phyloP scores from a whole-genome alignment of 2,797 vertebrate species.

The Chiloscyllium punctatum region DNA sequence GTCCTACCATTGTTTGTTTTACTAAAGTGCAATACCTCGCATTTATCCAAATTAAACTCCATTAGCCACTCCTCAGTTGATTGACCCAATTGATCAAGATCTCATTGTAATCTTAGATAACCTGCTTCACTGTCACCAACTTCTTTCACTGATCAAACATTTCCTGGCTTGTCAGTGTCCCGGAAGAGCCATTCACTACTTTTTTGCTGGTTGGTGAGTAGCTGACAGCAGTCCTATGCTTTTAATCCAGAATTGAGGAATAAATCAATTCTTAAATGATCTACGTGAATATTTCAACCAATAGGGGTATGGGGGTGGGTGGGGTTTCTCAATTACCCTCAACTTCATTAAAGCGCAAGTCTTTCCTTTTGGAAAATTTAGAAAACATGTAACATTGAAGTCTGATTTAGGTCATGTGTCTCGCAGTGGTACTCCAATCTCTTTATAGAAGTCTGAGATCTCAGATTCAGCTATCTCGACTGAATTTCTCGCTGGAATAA shows the following conservation, averaged over 20 bases:
- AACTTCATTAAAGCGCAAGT: background rate
- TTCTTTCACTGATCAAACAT: background rate
- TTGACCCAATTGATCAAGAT: too few relatives aligned
- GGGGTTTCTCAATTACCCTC: background rate
- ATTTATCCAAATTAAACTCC: too few relatives aligned
- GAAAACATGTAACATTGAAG: background rate
- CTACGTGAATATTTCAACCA: background rate
- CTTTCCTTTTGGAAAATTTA: too few relatives aligned
- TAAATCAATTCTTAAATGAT: background rate
- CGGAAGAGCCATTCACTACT: background rate
- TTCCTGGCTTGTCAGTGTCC: background rate
- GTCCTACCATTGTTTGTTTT: too few relatives aligned
- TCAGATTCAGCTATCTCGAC: background rate
- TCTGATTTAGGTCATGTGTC: background rate
- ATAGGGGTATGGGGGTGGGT: too few relatives aligned
- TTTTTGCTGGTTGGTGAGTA: background rate
- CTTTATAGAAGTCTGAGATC: background rate
- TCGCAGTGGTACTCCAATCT: background rate
- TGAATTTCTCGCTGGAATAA: background rate
- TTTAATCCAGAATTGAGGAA: background rate
- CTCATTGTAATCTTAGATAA: too few relatives aligned
- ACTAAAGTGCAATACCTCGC: too few relatives aligned
- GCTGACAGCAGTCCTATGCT: background rate
- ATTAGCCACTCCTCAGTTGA: too few relatives aligned
- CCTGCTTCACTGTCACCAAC: too few relatives aligned